Percentiles rank a stretch among this genome's conserved stretches.
Evolutionary conservation across 2,113 vertebrate genomes (phyloP).

Genomic region (Gavialis gangeticus): DNA sequence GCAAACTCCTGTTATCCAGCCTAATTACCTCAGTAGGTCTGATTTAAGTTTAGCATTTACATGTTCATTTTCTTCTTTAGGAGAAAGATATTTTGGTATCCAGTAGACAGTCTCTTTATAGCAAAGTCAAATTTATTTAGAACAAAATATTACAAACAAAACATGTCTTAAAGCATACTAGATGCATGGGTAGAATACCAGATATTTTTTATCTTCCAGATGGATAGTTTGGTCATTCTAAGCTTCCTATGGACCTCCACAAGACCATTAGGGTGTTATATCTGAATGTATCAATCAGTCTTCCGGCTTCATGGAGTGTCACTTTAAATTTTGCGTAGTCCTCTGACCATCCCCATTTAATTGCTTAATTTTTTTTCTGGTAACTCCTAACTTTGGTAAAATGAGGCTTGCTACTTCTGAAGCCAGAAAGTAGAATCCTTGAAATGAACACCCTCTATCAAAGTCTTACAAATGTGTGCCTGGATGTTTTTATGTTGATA

Average conservation of each 20-base stretch:
- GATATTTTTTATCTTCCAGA: not conserved
- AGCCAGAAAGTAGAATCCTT: not conserved
- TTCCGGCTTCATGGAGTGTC: not conserved
- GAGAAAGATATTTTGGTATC: not conserved
- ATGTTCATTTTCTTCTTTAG: not conserved
- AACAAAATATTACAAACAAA: not conserved
- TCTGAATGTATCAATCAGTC: not conserved
- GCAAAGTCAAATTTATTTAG: not conserved
- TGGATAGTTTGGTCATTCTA: not conserved
- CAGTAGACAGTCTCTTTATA: not conserved
- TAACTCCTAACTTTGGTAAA: not conserved
- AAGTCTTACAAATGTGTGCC: not conserved
- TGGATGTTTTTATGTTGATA: too few species aligned
- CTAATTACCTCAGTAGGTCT: not conserved
- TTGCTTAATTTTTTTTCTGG: not conserved
- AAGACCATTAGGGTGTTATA: not conserved
- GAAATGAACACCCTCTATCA: not conserved
- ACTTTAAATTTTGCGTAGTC: not conserved
- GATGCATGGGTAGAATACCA: not conserved
- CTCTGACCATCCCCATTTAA: not conserved
- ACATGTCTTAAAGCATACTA: not conserved
- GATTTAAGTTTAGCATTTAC: not conserved
- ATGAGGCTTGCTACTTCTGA: not conserved
- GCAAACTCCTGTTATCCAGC: not conserved
- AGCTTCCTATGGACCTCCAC: not conserved